phyloP scores from a whole-genome alignment of 2,113 vertebrate species.

The Scopus umbretta region DNA sequence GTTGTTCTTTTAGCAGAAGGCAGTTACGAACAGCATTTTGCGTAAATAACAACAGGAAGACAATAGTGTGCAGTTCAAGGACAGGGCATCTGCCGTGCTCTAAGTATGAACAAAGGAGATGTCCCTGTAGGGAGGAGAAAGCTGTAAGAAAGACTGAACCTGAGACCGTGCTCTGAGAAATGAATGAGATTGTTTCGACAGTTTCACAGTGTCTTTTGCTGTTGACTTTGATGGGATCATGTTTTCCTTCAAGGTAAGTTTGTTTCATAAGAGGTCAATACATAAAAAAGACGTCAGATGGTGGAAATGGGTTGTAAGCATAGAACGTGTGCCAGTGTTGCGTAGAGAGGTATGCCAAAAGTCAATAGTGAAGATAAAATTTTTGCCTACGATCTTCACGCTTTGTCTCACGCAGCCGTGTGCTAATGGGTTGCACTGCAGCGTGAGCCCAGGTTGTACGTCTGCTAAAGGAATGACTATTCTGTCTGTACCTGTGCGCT shows the following conservation, averaged over 20 bases:
- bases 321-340: background rate
- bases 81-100: fast-evolving
- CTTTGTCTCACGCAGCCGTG: fast-evolving
- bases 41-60: background rate
- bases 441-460: background rate
- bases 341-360: background rate
- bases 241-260: background rate
- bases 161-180: background rate
- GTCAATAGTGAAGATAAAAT: background rate
- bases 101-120: background rate
- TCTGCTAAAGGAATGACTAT: background rate
- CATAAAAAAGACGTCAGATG: background rate
- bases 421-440: background rate
- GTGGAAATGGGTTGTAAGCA: background rate
- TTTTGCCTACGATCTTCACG: background rate
- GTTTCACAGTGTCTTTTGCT: background rate
- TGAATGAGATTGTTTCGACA: background rate
- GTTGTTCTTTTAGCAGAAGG: background rate
- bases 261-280: background rate
- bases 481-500: fast-evolving
- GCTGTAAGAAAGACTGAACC: too few relatives aligned
- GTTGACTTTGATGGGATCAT: background rate
- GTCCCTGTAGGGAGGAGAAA: background rate
- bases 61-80: background rate
- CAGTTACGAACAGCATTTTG: background rate